These are phyloP conservation scores for Sardinella longiceps DNA, from an alignment of 2,797 vertebrate genomes.

Conservation along the genomic window DNA sequence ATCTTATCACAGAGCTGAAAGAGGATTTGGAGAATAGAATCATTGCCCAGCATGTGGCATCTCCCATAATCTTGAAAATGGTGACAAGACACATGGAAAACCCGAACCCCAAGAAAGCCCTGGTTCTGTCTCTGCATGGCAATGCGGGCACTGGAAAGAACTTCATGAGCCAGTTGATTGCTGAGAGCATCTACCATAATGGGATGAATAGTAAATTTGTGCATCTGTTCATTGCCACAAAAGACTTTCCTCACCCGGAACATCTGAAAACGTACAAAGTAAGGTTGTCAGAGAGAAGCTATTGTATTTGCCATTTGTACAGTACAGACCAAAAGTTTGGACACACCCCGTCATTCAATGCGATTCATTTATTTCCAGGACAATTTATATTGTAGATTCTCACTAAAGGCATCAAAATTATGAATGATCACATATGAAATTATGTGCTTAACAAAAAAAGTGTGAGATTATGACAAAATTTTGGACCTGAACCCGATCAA, in stretches of 20 bases:
- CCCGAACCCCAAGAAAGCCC: slow-evolving; percentile 89
- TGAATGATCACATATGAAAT: too few relatives aligned
- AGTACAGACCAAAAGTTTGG: too few relatives aligned
- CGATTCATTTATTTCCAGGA: too few relatives aligned
- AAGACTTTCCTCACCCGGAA: slow-evolving; percentile 89
- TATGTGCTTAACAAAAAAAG: too few relatives aligned
- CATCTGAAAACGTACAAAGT: slow-evolving; percentile 86
- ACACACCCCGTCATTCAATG: too few relatives aligned
- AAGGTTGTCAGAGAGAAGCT: too few relatives aligned
- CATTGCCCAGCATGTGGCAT: slow-evolving; percentile 91
- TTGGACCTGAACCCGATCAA: too few relatives aligned
- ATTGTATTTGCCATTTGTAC: too few relatives aligned
- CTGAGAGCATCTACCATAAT: slow-evolving; percentile 78
- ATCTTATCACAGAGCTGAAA: slow-evolving; percentile 69
- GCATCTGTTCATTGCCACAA: slow-evolving; percentile 86
- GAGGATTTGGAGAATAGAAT: slow-evolving; percentile 78
- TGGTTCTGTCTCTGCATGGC: slow-evolving; percentile 91
- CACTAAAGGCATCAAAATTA: too few relatives aligned
- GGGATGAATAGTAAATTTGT: slow-evolving; percentile 87
- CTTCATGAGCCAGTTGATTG: slow-evolving; percentile 87
- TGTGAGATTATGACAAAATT: too few relatives aligned
- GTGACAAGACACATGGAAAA: slow-evolving; percentile 85
- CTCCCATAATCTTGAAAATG: slow-evolving; percentile 83
- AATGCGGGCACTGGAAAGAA: slow-evolving; percentile 96
- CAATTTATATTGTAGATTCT: too few relatives aligned